Evolutionary conservation across 2,113 vertebrate species (phyloP).

Genomic region (Zosterops hypoxanthus): DNA sequence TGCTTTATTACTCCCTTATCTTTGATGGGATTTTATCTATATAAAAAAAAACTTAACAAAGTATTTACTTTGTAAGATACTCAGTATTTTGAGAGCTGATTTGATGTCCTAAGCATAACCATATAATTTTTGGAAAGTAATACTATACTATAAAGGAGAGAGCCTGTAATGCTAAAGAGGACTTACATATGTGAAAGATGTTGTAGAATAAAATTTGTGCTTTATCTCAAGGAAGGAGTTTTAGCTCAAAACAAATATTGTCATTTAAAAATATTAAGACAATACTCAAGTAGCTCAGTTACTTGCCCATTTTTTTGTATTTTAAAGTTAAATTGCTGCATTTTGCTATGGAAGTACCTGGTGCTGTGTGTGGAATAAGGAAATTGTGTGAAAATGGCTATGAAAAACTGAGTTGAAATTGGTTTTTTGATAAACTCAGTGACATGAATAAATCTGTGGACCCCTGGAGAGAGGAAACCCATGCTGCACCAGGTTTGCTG

Average conservation of each 20-base stretch:
- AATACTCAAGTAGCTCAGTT: not conserved
- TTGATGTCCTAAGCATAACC: not conserved
- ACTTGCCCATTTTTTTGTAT: not conserved
- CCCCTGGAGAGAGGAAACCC: no score
- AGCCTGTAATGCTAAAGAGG: not conserved
- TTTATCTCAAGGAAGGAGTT: not conserved
- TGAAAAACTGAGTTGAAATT: not conserved
- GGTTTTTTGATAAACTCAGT: not conserved
- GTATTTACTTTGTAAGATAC: not conserved
- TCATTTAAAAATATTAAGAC: not conserved
- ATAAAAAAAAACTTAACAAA: not conserved
- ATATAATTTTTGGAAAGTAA: not conserved
- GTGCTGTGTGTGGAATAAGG: not conserved
- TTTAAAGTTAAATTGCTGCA: not conserved
- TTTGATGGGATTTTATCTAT: not conserved
- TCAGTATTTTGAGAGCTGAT: not conserved
- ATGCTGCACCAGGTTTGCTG: not conserved
- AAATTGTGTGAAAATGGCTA: not conserved
- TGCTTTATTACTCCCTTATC: not conserved
- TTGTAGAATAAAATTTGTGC: not conserved
- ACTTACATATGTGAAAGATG: rapidly evolving
- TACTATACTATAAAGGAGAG: not conserved
- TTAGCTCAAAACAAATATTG: not conserved
- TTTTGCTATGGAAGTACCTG: not conserved
- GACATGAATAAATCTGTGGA: not conserved